These are phyloP conservation scores for Thera obeliscata DNA, from an alignment of 2,888 invertebrate species.

Conservation along the genomic window DNA sequence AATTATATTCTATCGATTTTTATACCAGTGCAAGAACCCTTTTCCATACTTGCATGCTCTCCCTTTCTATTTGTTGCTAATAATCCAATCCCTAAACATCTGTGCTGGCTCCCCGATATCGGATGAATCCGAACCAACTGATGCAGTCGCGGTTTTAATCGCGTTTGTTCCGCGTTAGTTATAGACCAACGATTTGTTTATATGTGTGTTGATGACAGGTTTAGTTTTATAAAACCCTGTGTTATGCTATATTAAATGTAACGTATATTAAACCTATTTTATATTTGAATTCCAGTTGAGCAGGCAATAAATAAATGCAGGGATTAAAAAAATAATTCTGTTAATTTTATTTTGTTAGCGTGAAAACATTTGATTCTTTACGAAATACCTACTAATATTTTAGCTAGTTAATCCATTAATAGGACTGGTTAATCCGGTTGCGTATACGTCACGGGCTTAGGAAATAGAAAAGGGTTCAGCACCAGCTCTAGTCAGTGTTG, in stretches of 20 bases:
- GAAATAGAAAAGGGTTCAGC: conserved; percentile 13
- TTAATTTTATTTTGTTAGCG: background rate
- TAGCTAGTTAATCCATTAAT: conserved; percentile 29
- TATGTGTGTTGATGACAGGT: conserved; percentile 62
- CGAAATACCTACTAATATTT: background rate
- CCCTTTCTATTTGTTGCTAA: conserved; percentile 46
- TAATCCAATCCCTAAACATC: conserved; percentile 76
- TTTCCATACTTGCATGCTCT: background rate
- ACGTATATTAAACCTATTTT: background rate
- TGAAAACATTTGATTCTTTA: background rate
- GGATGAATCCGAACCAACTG: conserved; percentile 45
- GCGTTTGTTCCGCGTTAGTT: conserved; percentile 80
- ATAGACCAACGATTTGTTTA: conserved; percentile 79
- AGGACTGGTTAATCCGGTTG: conserved; percentile 60
- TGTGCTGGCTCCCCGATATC: conserved; percentile 59
- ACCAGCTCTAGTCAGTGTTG: background rate
- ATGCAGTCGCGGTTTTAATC: conserved; percentile 67
- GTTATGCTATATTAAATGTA: background rate
- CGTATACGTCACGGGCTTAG: conserved; percentile 63
- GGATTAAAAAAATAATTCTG: background rate
- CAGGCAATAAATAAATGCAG: background rate
- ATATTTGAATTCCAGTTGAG: background rate
- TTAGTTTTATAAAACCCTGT: conserved; percentile 41
- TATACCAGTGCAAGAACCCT: conserved; percentile 14
- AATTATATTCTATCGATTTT: no score